Base-by-base conservation (phyloP, 2,113 vertebrate species). In the Boleophthalmus pectinirostris region DNA sequence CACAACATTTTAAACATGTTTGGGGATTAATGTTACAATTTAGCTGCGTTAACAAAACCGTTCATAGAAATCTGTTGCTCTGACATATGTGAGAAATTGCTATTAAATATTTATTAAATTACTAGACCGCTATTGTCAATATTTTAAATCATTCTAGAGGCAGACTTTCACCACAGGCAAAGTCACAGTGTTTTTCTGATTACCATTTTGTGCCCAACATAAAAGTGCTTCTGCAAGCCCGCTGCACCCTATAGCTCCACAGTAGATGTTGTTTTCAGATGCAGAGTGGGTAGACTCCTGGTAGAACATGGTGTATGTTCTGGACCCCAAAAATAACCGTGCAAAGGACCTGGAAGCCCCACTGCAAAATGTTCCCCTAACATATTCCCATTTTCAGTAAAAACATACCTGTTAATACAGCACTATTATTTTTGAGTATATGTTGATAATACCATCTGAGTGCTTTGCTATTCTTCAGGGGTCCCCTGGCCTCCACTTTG, bases 121-220 rank as follows among this genome's bases (percentile, higher is more conserved):
- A 68, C 21, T 2, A 24, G 8, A 15, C 21, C 1, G 21, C 38
- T n/a, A 38, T 12, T 9, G 51, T 33, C 10, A 20, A 63, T 18
- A 35, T 43, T 23, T 24, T 46, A 0, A 20, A 66, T n/a, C 3
- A 33, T 25, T 25, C 25, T 33, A 9, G 5, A 25, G 66, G 78
- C 69, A 83, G 70, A 61, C 69, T 81, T 78, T 69, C 57, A 18
- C 61, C 68, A 53, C 15, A 80, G 43, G 56, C 61, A 73, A 71
- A 74, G 54, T 65, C 43, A 29, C 29, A 69, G 47, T 64, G 81
- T 71, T 82, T 53, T 15, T 53, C 33, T 74, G 72, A 60, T 60
- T 60, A 60, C 57, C 57, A 81, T 73, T 76, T 70, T 63, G 51
- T 57, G 61, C 4, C 69, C 70, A 69, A 76, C 61, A 58, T 67